Percentiles rank a stretch among this genome's conserved stretches.
Evolutionary conservation across 1,140 invertebrate genomes (phyloP).

Genomic region (Scaptomyza pallida): DNA sequence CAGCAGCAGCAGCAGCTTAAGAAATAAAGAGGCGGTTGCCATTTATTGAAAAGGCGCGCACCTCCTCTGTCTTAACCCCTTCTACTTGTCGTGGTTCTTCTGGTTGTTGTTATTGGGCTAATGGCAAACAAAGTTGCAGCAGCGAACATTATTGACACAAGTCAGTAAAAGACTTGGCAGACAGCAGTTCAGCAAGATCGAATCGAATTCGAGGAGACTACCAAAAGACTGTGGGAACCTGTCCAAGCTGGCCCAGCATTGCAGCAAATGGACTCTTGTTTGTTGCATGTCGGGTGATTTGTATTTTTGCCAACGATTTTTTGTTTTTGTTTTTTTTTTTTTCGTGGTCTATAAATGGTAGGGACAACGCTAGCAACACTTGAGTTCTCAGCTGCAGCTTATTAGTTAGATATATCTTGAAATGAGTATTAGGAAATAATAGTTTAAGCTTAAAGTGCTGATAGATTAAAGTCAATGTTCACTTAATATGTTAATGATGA

Average conservation of each 20-base stretch:
- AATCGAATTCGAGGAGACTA: slow-evolving; percentile 38
- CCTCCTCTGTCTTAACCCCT: background rate
- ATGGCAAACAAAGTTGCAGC: slow-evolving; percentile 49
- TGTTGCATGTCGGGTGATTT: slow-evolving; percentile 41
- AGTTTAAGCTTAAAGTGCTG: background rate
- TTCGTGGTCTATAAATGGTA: slow-evolving; percentile 55
- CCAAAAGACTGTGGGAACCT: slow-evolving; percentile 57
- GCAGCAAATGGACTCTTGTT: slow-evolving; percentile 7
- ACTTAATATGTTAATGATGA: slow-evolving; percentile 18
- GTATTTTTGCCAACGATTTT: slow-evolving; percentile 23
- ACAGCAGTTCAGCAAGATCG: slow-evolving; percentile 43
- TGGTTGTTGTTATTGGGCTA: slow-evolving; percentile 12
- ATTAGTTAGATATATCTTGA: slow-evolving; percentile 27
- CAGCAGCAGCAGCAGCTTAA: background rate
- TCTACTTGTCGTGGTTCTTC: slow-evolving; percentile 4
- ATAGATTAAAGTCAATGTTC: slow-evolving; percentile 25
- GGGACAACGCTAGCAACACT: slow-evolving; percentile 17
- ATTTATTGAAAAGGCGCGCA: slow-evolving; percentile 63
- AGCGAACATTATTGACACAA: slow-evolving; percentile 73
- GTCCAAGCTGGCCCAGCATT: slow-evolving; percentile 14
- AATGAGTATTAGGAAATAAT: slow-evolving; percentile 8
- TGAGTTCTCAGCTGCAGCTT: slow-evolving; percentile 32
- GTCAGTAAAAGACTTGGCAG: slow-evolving; percentile 42
- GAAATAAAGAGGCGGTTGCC: slow-evolving; percentile 49
- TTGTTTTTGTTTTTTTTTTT: slow-evolving; percentile 28